Percentiles rank a stretch among this genome's conserved stretches.
Conservation (phyloP, 2,797 vertebrate species). For the Leptoclinus maculatus region DNA sequence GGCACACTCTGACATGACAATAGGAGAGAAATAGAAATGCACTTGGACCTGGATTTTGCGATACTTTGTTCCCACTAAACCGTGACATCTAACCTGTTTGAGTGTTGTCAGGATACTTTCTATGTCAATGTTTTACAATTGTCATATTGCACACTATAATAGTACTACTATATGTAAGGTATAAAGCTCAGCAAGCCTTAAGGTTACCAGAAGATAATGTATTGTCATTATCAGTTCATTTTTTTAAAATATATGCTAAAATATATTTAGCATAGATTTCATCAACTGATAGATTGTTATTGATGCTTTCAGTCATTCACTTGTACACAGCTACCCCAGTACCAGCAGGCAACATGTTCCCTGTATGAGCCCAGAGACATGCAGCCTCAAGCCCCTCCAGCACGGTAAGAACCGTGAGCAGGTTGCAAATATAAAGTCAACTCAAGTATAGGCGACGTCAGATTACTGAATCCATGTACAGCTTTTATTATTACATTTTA, state of each 20-base stretch:
- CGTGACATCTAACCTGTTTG: background rate
- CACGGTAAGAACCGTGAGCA: slow-evolving; percentile 56
- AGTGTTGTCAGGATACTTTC: background rate
- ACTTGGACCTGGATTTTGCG: background rate
- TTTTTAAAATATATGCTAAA: too few species aligned
- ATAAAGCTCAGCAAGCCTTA: background rate
- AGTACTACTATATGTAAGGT: background rate
- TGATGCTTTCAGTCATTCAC: background rate
- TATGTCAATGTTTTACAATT: background rate
- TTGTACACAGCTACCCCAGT: background rate
- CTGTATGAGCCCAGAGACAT: slow-evolving; percentile 31
- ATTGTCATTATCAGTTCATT: background rate
- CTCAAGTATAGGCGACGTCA: background rate
- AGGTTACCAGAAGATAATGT: background rate
- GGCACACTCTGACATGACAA: background rate
- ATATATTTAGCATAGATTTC: background rate
- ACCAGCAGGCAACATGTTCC: slow-evolving; percentile 49
- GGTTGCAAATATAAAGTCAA: too few species aligned
- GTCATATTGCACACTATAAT: background rate
- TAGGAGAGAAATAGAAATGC: background rate
- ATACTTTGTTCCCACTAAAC: background rate
- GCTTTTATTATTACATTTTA: background rate
- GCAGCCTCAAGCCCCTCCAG: slow-evolving; percentile 33
- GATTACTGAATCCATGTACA: background rate
- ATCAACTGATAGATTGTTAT: background rate